phyloP scores from a whole-genome alignment of 1,140 invertebrate genomes.

The Drosophila quadrilineata region DNA sequence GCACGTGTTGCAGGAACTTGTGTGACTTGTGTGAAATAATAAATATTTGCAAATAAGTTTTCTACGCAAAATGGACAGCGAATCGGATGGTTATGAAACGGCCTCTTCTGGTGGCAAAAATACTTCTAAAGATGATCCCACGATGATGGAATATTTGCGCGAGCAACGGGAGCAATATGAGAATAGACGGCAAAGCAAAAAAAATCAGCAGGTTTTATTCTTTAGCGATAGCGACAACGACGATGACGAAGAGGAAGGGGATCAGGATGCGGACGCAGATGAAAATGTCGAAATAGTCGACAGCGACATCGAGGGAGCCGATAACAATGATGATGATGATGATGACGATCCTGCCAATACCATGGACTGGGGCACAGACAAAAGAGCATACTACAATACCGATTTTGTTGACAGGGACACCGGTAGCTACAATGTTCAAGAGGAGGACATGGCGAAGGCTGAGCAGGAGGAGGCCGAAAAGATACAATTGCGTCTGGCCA shows the following conservation, averaged over 20 bases:
- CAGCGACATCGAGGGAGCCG: slow-evolving; percentile 88
- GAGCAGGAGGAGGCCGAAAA: slow-evolving; percentile 93
- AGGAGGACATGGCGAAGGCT: slow-evolving; percentile 88
- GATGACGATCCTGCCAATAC: slow-evolving; percentile 88
- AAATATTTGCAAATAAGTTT: background rate
- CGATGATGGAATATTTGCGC: slow-evolving; percentile 85
- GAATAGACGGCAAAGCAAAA: slow-evolving; percentile 83
- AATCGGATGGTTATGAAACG: slow-evolving; percentile 83
- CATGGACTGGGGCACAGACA: slow-evolving; percentile 93
- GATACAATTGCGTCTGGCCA: slow-evolving; percentile 89
- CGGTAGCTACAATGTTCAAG: slow-evolving; percentile 86
- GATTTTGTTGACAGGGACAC: slow-evolving; percentile 95
- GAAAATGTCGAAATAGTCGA: slow-evolving; percentile 60
- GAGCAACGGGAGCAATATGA: slow-evolving; percentile 81
- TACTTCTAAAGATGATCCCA: slow-evolving; percentile 85
- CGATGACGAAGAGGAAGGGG: slow-evolving; percentile 81
- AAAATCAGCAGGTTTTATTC: slow-evolving; percentile 86
- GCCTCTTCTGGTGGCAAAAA: slow-evolving; percentile 88
- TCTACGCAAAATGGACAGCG: slow-evolving; percentile 49
- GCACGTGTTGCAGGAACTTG: slow-evolving; percentile 48
- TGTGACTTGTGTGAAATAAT: too few relatives aligned
- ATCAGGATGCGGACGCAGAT: background rate
- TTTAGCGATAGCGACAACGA: slow-evolving; percentile 83
- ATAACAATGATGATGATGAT: slow-evolving; percentile 86
- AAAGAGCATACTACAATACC: slow-evolving; percentile 90